Evolutionary conservation across 2,888 invertebrate species (phyloP).

Genomic region (Macrostomum cliftonense): DNA sequence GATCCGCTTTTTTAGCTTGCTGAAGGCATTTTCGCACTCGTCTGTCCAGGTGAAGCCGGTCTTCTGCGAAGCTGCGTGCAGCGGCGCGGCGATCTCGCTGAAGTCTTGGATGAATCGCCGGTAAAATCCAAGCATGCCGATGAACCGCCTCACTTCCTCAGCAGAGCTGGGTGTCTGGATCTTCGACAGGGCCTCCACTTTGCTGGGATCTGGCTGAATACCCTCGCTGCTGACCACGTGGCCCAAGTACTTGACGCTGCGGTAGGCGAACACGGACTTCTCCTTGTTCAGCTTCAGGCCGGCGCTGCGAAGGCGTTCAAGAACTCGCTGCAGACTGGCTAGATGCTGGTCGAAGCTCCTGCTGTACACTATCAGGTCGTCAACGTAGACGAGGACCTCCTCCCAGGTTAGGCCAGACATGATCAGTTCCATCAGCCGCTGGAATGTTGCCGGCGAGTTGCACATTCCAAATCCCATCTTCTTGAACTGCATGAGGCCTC

Average conservation of each 20-base stretch:
- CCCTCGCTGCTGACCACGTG: conserved; percentile 8
- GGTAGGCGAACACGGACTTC: too few relatives aligned
- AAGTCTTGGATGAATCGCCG: conserved; percentile 11
- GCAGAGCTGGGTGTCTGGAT: conserved; percentile 2
- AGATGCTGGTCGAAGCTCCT: conserved; percentile 11
- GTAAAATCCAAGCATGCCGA: conserved; percentile 9
- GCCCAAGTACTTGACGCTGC: conserved; percentile 12
- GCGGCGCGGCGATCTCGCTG: not conserved
- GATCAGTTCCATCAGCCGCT: conserved; percentile 13
- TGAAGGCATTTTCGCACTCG: conserved; percentile 12
- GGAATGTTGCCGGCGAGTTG: conserved; percentile 13
- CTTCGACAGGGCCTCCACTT: not conserved
- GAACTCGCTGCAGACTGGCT: conserved; percentile 10
- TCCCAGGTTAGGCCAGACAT: conserved; percentile 7
- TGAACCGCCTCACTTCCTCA: conserved; percentile 2
- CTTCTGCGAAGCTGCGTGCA: conserved; percentile 1
- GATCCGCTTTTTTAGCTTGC: conserved; percentile 9
- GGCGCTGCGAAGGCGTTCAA: conserved; percentile 6
- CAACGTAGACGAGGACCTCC: conserved; percentile 9
- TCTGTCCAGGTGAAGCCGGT: conserved; percentile 10
- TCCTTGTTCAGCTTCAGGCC: conserved; percentile 11
- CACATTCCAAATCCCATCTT: conserved; percentile 12
- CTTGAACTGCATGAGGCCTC: conserved; percentile 5
- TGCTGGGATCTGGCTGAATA: conserved; percentile 4
- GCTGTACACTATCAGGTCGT: conserved; percentile 15